Base-by-base conservation (phyloP, 2,888 invertebrate species). In the Stomorhina lunata region DNA sequence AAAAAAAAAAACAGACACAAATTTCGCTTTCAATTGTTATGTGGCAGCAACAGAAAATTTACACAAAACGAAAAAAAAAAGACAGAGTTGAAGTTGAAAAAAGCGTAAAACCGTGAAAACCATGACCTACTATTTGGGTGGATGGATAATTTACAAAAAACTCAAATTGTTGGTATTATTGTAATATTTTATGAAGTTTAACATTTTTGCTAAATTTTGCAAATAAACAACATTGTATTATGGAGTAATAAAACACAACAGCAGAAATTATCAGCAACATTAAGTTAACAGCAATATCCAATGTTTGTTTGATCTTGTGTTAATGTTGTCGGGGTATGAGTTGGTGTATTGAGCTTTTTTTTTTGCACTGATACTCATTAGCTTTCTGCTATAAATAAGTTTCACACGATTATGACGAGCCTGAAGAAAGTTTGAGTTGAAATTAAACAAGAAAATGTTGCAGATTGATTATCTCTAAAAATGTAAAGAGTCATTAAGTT, bases 111-210 rank as follows among this genome's bases (percentile, higher is more conserved):
- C 81, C 78, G 81, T 81, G 73, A 78, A 81, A 81, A 78, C 81
- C 81, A 81, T 81, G 81, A 81, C 81, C 81, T 75, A 81, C 78
- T 81, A 78, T 81, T 81, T 57, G 55, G 78, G 66, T 81, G 71
- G 80, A 76, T 75, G 75, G 63, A 65, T 80, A 71, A 65, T 57
- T 57, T 80, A 65, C 65, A 57, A 53, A 63, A 50, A 71, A 55
- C 57, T 32, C n/a, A 71, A 32, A 22, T 37, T 15, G 22, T 59
- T 71, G 10, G 10, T 57, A 48, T 43, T 50, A 12, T 63, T 65
- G 40, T 45, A 65, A 71, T 71, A 69, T 71, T 71, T 57, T 66
- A 65, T 48, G 27, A 68, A 63, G 53, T 68, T 73, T 50, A 72
- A 80, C 48, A 63, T 61, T n/a, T n/a, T 7, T 48, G 59, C 43